Base-by-base conservation (phyloP, 2,888 invertebrate species). In the Oligia strigilis region DNA sequence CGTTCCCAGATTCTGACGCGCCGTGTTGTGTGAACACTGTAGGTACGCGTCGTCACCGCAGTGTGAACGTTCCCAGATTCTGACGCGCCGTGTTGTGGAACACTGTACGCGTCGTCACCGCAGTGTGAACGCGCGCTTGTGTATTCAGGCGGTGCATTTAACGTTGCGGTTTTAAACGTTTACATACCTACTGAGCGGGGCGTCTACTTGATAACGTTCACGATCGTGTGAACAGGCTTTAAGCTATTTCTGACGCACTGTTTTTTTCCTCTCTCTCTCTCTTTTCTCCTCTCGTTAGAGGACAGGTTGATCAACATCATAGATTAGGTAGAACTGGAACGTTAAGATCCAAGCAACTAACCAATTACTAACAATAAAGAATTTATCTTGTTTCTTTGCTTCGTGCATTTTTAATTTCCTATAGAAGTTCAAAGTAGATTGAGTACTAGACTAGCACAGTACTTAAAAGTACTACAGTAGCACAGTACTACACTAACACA, bases 401-500 rank as follows among this genome's bases (percentile, higher is more conserved):
- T 11, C 19, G 36, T n/a, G 64, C 43, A 55, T 62, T 79, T 62
- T 78, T 78, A 55, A 78, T 78, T 72, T 78, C 64, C 64, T 11
- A n/a, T 2, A n/a, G 64, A 36, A 64, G n/a, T 64, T 40, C 19
- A n/a, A 36, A 46, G 3, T 40, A 46, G 14, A 78, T 55, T 11
- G 43, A 19, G n/a, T 11, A 62, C 19, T 62, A 23, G 9, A 49
- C 58, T 52, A 64, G 62, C 19, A 11, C 62, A 78, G 64, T 40
- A 40, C 40, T 40, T 40, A 40, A 40, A 4, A 40, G 4, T 5
- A 40, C 40, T 40, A 40, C 40, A 40, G 4, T 40, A 40, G 40
- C 40, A 40, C 40, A 40, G 3, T 4, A 40, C 40, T 40, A 40
- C 40, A 40, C 40, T 40, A 40, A 4, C 40, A 40, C 40, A 40